Evolutionary conservation across 2,888 invertebrate species (phyloP), one percentile per base, ranked within the genome.

Genomic region (Nesidiocoris tenuis): DNA sequence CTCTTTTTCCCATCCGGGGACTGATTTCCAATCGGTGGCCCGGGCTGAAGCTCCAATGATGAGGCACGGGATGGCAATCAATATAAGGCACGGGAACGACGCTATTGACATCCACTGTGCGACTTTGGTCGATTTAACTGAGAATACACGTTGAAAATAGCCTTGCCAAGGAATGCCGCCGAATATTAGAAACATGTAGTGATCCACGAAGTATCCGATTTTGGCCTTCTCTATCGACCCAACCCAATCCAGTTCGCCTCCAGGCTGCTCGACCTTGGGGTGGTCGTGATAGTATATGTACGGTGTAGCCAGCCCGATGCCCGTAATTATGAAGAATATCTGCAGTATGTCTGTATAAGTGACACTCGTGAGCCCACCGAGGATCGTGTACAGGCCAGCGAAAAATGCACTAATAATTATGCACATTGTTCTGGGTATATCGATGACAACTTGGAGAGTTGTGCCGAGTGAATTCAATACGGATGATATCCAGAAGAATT

Each of bases 301-400:
- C 88, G 72, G 72, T 5, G 72, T 63, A 7, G 72, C 72, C 1
- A 72, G 22, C 3, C 72, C 89, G 84, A 91, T 82, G 66, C 90
- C 90, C 76, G 89, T 82, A 80, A 88, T 86, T 78, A 90, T 90
- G 82, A 88, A 90, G 80, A 87, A 86, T 59, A 90, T 85, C 82
- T 90, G 90, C 75, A 90, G 85, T 75, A 89, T 89, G 81, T 90
- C 90, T n/a, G 90, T 90, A 83, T 90, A 90, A 0, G 90, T 89
- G 18, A 91, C 90, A 17, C 89, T 88, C 82, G 90, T 90, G 57
- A 91, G 85, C 0, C 91, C 91, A 0, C 90, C 90, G 79, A 89
- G 87, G 74, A 90, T 85, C 0, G 90, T 91, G 83, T 91, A 91
- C 79, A 87, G 84, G 19, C 88, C 85, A 65, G 88, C 88, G 80